Evolutionary conservation across 1,140 invertebrate species (phyloP), one percentile per base, ranked within the genome.

Genomic region (Monomorium pharaonis): DNA sequence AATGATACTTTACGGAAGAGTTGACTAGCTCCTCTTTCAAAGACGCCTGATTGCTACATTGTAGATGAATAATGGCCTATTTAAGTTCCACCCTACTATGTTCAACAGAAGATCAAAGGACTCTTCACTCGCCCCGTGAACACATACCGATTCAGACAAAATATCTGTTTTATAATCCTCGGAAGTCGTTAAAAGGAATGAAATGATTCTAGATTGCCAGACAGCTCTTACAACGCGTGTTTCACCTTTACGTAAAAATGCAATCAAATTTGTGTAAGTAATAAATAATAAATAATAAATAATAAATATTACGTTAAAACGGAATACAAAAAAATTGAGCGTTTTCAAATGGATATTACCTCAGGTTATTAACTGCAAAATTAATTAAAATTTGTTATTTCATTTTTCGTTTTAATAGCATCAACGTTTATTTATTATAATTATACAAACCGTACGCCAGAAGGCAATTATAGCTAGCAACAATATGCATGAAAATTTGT

Each of bases 11-110:
- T 63, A 42, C 42, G 18, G 14, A 62, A 77, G 12, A 77, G 24
- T 3, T 62, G 56, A 76, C 16, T 60, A 62, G 58, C 7, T 12
- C 51, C 70, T 83, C 77, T 88, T 87, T 83, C 56, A 74, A 56
- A 63, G 77, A 84, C 51, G 42, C 76, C 70, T 91, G 89, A 91
- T 91, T 89, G 87, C 89, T 60, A 78, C 60, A 91, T 91, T 91
- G 89, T 89, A 60, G 54, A 44, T 72, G 75, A 30, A 78, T 84
- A 89, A 86, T 89, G 10, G 47, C 6, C 51, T 33, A 70, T 58
- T 42, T 18, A 58, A 74, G 30, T 86, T 47, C 51, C 51, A 89
- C 27, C 56, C 81, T 47, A 85, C 60, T 62, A 72, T 56, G 77
- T 85, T 75, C 47, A 85, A 77, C 24, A 27, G 49, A 49, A 16